Evolutionary conservation across 2,888 invertebrate species (phyloP).

Genomic region (Neocrepidodera transversa): DNA sequence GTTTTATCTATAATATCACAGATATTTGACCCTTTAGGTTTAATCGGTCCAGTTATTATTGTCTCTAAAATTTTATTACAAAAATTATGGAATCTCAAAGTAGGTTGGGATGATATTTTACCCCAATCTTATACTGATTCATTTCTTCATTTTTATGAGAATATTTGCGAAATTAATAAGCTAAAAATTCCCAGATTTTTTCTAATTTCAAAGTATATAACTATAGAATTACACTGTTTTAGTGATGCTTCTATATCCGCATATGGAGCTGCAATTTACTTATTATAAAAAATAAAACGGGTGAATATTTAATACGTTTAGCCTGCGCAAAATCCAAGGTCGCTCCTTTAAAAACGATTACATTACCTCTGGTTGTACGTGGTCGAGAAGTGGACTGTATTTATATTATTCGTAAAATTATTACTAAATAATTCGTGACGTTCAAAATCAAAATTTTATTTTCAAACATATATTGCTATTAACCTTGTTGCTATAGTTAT

Average conservation of each 20-base stretch:
- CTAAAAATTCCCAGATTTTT: slow-evolving; percentile 31
- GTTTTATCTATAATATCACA: slow-evolving; percentile 35
- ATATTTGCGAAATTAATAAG: slow-evolving; percentile 26
- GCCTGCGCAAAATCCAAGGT: neutral
- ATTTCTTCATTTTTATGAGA: slow-evolving; percentile 29
- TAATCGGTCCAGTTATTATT: slow-evolving; percentile 37
- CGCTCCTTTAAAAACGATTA: slow-evolving; percentile 38
- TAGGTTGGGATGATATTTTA: slow-evolving; percentile 42
- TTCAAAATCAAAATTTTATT: too few species aligned
- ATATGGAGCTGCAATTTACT: slow-evolving; percentile 40
- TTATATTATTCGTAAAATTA: too few species aligned
- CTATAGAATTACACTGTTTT: slow-evolving; percentile 44
- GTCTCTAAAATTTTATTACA: slow-evolving; percentile 37
- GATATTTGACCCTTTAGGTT: slow-evolving; percentile 43
- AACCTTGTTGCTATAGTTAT: too few species aligned
- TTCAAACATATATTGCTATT: too few species aligned
- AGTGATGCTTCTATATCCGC: slow-evolving; percentile 38
- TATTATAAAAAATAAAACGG: slow-evolving; percentile 22
- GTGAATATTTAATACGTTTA: too few species aligned
- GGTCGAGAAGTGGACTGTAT: too few species aligned
- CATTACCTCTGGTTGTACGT: too few species aligned
- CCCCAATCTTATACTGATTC: neutral
- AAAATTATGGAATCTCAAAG: slow-evolving; percentile 35
- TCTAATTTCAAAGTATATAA: neutral
- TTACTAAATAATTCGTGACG: too few species aligned